These are phyloP conservation scores for Acleris cristana DNA, from an alignment of 2,888 invertebrate genomes.

Conservation along the genomic window DNA sequence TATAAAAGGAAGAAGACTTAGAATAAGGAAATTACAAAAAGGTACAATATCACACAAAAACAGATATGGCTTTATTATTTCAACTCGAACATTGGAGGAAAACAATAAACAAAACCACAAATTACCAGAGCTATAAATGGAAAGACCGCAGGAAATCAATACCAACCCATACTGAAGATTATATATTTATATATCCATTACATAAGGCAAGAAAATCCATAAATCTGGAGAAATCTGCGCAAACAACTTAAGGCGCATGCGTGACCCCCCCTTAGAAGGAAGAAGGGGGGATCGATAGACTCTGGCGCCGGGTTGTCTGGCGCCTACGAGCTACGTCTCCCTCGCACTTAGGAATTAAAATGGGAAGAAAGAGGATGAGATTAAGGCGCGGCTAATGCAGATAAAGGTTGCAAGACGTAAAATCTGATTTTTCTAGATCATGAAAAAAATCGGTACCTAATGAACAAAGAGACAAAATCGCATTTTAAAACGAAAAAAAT, in stretches of 20 bases:
- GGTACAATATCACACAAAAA: too few relatives aligned
- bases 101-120: not conserved
- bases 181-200: constrained; percentile 34
- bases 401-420: constrained; percentile 8
- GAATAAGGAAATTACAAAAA: too few relatives aligned
- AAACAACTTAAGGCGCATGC: constrained; percentile 70
- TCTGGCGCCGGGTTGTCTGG: constrained; percentile 79
- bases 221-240: constrained; percentile 57
- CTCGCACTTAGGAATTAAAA: constrained; percentile 26
- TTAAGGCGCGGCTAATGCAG: constrained; percentile 42
- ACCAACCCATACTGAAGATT: constrained; percentile 10
- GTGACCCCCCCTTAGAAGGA: constrained; percentile 44
- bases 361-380: constrained; percentile 18
- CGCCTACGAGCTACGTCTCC: constrained; percentile 52
- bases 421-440: not conserved
- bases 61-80: too few relatives aligned
- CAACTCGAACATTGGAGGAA: too few relatives aligned
- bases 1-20: too few relatives aligned
- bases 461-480: not conserved
- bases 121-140: not conserved
- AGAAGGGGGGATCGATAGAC: constrained; percentile 65
- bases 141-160: not conserved
- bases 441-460: not conserved
- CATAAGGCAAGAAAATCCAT: constrained; percentile 56
- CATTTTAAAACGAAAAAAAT: too few relatives aligned